These are phyloP conservation scores for Tokudaia muenninki DNA, from an alignment of 2,797 vertebrate species.

Conservation along the genomic window DNA sequence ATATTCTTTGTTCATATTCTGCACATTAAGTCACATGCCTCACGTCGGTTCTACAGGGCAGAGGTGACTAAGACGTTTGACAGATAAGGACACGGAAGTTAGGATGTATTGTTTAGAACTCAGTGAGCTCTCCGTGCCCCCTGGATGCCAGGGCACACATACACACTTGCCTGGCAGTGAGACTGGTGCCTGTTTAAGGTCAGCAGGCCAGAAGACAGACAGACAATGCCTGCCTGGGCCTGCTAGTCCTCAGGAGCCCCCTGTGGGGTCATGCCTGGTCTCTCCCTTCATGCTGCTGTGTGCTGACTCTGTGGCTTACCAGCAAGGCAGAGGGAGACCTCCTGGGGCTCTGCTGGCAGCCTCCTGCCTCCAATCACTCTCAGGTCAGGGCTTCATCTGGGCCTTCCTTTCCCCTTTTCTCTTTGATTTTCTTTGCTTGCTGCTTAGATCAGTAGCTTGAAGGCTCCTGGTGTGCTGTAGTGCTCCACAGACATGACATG, in stretches of 20 bases:
- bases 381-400: neutral
- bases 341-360: neutral
- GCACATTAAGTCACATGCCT: neutral
- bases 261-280: fast-evolving
- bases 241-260: too few species aligned
- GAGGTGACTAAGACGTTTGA: neutral
- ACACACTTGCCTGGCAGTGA: neutral
- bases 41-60: neutral
- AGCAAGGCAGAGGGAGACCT: neutral
- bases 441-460: neutral
- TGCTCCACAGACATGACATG: neutral
- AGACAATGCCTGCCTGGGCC: neutral
- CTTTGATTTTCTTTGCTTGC: neutral
- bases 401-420: neutral
- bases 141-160: neutral
- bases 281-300: neutral
- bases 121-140: neutral
- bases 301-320: neutral
- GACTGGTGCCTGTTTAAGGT: neutral
- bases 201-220: neutral
- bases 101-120: neutral
- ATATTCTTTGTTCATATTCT: neutral
- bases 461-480: neutral
- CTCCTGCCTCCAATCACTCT: neutral
- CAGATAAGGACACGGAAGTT: neutral